Conservation (phyloP, 1,140 invertebrate genomes). For the Hylaeus anthracinus region DNA sequence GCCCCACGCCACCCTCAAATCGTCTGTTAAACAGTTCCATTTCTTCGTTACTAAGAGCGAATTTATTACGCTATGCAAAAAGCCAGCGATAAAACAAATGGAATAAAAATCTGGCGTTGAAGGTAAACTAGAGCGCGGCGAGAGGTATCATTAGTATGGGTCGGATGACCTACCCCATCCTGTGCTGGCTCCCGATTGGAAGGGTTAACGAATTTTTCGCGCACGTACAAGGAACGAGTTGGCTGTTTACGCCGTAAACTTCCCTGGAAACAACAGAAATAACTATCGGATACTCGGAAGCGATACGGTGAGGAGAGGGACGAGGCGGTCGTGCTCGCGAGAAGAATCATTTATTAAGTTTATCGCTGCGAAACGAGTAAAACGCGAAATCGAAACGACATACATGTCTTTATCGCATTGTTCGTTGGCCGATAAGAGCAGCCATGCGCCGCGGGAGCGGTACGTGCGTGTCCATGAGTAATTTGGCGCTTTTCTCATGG, state of each 20-base stretch:
- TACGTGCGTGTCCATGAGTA: slow-evolving; percentile 34
- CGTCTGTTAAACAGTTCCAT: too few species aligned
- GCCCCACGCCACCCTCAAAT: too few species aligned
- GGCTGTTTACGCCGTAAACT: not conserved
- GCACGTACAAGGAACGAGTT: not conserved
- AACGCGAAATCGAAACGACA: slow-evolving; percentile 36
- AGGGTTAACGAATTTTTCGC: not conserved
- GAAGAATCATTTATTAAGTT: slow-evolving; percentile 47
- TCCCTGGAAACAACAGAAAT: not conserved
- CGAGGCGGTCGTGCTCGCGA: not conserved
- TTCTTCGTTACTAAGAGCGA: too few species aligned
- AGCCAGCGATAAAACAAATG: too few species aligned
- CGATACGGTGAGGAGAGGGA: slow-evolving; percentile 14
- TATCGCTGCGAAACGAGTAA: slow-evolving; percentile 25
- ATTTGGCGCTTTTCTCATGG: slow-evolving; percentile 2
- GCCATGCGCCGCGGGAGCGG: not conserved
- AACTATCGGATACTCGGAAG: not conserved
- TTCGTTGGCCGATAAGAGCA: slow-evolving; percentile 33
- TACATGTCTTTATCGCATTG: slow-evolving; percentile 44
- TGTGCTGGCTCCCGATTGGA: too few species aligned
- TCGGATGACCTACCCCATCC: too few species aligned
- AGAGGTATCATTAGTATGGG: too few species aligned
- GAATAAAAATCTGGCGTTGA: too few species aligned
- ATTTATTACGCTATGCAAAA: too few species aligned
- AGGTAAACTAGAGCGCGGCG: too few species aligned